These are phyloP conservation scores for Colius striatus DNA, from an alignment of 2,113 vertebrate genomes.

Conservation along the genomic window DNA sequence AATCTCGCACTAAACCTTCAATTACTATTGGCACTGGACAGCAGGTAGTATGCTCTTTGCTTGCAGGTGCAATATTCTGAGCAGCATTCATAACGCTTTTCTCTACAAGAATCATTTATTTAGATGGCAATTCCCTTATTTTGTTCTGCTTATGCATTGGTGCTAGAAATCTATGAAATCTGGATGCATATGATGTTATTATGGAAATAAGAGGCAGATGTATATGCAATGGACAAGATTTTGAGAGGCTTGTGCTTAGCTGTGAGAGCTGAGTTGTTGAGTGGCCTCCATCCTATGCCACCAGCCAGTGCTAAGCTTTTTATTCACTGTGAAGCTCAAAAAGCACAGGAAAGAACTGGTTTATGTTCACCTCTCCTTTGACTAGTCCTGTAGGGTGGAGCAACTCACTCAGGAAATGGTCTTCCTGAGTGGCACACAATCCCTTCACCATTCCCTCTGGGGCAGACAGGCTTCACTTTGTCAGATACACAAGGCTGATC, in stretches of 20 bases:
- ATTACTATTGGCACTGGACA: background rate
- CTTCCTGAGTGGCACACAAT: background rate
- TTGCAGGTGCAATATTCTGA: background rate
- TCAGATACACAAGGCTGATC: background rate
- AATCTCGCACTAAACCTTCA: background rate
- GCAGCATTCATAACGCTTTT: background rate
- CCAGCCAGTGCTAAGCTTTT: background rate
- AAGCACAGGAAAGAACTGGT: background rate
- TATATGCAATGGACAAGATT: background rate
- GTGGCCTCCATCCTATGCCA: background rate
- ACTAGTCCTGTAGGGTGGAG: background rate
- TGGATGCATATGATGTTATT: background rate
- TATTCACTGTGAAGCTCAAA: background rate
- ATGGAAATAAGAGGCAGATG: background rate
- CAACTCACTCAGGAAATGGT: background rate
- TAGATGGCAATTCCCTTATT: background rate
- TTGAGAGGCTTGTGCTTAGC: background rate
- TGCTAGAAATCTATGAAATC: background rate
- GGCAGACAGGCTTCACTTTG: background rate
- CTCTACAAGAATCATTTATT: background rate
- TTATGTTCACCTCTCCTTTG: background rate
- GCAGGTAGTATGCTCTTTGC: background rate
- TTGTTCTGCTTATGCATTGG: background rate
- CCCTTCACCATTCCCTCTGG: background rate
- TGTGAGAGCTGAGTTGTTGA: background rate